Evolutionary conservation across 2,797 vertebrate genomes (phyloP), one percentile per base, ranked within the genome.

Genomic region (Anableps anableps): DNA sequence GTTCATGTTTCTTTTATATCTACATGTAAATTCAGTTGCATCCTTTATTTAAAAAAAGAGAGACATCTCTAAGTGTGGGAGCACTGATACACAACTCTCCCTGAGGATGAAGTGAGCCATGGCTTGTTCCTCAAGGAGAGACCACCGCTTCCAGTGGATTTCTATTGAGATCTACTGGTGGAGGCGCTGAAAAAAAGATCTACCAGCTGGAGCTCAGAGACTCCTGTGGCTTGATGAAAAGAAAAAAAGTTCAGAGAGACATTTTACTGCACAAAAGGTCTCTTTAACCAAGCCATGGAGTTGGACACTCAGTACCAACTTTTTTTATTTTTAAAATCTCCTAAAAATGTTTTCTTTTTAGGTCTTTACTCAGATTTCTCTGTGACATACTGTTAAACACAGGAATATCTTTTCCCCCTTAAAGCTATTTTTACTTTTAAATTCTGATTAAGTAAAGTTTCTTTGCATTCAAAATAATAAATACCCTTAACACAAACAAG

Each of bases 131-230:
- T 60, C 23, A 2, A 80, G 76, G 75, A 82, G 38, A 87, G 86
- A 64, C 68, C 31, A 77, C 55, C 76, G 84, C 81, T 85, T 87
- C 76, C 83, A 80, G 86, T 74, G 31, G 74, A 72, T 84, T 55
- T 55, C 53, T 55, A 13, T n/a, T 13, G 10, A 55, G n/a, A 92
- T 85, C 77, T 73, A 41, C 75, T 82, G 90, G 58, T 43, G 81
- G 82, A 62, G 80, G 76, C 85, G 78, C 81, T 50, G 80, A 89
- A 75, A 75, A 91, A 94, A 92, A 91, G 86, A 90, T 94, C 87
- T 83, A 93, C 83, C 92, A 93, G 91, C 81, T 87, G 85, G 74
- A 80, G 82, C 64, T 71, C 75, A 60, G 81, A 89, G 89, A 87
- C 82, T 80, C 72, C 85, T 72, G 80, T 74, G 58, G 83, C 75